Evolutionary conservation across 2,888 invertebrate genomes (phyloP).

Genomic region (Clepsis dumicolana): DNA sequence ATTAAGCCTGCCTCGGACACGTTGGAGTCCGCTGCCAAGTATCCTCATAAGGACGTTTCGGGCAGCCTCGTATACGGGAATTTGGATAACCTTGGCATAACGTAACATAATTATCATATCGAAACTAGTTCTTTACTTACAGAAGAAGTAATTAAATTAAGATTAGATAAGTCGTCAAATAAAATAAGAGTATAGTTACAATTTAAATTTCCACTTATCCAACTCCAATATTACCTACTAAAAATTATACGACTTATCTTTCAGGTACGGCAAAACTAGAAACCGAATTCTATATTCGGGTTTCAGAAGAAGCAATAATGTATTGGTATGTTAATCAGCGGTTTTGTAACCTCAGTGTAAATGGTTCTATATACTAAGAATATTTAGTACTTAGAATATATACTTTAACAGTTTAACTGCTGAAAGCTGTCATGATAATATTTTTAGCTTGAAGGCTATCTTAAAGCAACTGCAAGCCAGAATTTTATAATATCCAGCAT

Average conservation of each 20-base stretch:
- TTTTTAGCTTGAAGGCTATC: too few species aligned
- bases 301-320: constrained; percentile 56
- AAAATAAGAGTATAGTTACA: too few species aligned
- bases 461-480: too few species aligned
- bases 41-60: constrained; percentile 52
- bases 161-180: too few species aligned
- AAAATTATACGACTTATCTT: background rate
- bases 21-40: constrained; percentile 57
- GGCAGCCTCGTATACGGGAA: constrained; percentile 60
- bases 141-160: too few species aligned
- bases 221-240: too few species aligned
- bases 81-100: constrained; percentile 58
- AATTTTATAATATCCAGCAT: too few species aligned
- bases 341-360: background rate
- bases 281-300: constrained; percentile 53
- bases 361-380: too few species aligned
- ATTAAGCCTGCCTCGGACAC: background rate
- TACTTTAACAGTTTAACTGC: too few species aligned
- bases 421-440: too few species aligned
- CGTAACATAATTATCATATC: constrained; percentile 54
- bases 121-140: background rate
- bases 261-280: constrained; percentile 56
- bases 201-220: too few species aligned
- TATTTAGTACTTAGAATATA: too few species aligned
- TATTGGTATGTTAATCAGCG: constrained; percentile 44